phyloP scores from a whole-genome alignment of 2,113 vertebrate species.

The Sprattus sprattus region DNA sequence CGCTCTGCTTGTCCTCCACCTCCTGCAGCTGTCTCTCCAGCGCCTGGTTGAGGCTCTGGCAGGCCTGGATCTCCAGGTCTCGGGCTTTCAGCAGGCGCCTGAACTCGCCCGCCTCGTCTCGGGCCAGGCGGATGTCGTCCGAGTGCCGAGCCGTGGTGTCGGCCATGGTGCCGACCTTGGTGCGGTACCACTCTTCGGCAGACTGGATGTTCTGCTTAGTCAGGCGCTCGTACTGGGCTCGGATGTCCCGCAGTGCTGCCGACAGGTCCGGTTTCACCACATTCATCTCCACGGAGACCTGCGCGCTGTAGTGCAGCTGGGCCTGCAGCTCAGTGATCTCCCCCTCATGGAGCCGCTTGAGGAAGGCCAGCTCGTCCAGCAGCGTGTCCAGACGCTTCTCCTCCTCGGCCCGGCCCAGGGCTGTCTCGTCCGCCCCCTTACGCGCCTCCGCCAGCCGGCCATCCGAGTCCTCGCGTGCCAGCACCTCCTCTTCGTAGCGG shows the following conservation, averaged over 20 bases:
- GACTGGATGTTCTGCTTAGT: constrained; percentile 71
- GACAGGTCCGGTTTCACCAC: constrained; percentile 60
- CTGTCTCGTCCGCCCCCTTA: constrained; percentile 63
- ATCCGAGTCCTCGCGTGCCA: constrained; percentile 67
- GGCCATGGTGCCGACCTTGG: constrained; percentile 69
- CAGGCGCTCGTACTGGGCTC: constrained; percentile 71
- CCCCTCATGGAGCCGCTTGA: constrained; percentile 67
- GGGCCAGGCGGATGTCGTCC: constrained; percentile 62
- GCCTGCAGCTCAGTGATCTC: constrained; percentile 68
- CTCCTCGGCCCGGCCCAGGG: constrained; percentile 63
- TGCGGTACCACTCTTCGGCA: constrained; percentile 75
- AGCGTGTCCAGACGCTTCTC: constrained; percentile 64
- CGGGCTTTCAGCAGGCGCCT: constrained; percentile 66
- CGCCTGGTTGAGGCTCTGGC: constrained; percentile 64
- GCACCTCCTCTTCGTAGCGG: constrained; percentile 60
- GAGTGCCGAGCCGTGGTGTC: constrained; percentile 68
- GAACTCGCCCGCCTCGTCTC: constrained; percentile 69
- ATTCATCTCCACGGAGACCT: constrained; percentile 64
- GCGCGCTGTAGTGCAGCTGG: constrained; percentile 65
- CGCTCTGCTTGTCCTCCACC: constrained; percentile 69
- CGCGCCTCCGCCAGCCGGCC: constrained; percentile 67
- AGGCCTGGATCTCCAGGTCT: constrained; percentile 69
- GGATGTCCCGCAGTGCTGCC: constrained; percentile 59
- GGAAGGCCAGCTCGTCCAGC: constrained; percentile 64
- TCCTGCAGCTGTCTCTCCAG: constrained; percentile 71